These are phyloP conservation scores for Glossophaga mutica DNA, from an alignment of 2,797 vertebrate species.

Conservation along the genomic window DNA sequence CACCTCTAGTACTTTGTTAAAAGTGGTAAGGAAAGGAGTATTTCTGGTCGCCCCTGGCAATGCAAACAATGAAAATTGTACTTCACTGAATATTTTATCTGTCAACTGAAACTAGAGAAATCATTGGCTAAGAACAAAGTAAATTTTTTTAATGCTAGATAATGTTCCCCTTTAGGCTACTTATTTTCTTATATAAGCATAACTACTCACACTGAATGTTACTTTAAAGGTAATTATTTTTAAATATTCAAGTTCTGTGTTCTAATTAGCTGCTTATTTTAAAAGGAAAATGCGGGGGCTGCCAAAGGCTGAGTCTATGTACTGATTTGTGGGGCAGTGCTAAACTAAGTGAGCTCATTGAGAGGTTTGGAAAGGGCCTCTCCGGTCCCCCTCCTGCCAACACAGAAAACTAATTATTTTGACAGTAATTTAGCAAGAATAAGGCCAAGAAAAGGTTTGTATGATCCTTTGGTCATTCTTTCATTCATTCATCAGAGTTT, in stretches of 20 bases:
- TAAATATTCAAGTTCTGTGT: background rate
- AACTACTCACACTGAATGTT: background rate
- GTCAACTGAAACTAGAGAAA: background rate
- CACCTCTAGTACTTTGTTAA: background rate
- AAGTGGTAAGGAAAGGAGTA: background rate
- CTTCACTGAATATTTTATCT: background rate
- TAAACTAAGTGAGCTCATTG: background rate
- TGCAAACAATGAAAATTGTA: background rate
- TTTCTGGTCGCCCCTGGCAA: background rate
- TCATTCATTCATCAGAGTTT: background rate
- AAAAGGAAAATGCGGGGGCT: background rate
- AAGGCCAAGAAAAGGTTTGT: slow-evolving; percentile 7
- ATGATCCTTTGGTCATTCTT: background rate
- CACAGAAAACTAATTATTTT: slow-evolving; percentile 35
- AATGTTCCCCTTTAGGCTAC: background rate
- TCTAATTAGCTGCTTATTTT: slow-evolving; percentile 21
- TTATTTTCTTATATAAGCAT: background rate
- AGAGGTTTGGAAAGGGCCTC: background rate
- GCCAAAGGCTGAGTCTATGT: background rate
- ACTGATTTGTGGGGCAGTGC: background rate
- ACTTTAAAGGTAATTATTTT: slow-evolving; percentile 18
- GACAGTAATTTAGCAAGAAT: background rate
- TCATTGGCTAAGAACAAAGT: background rate
- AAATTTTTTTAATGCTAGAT: background rate
- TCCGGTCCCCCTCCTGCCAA: too few species aligned